Evolutionary conservation across 2,888 invertebrate species (phyloP), one percentile per base, ranked within the genome.

Genomic region (Trypoxylon attenuatum): DNA sequence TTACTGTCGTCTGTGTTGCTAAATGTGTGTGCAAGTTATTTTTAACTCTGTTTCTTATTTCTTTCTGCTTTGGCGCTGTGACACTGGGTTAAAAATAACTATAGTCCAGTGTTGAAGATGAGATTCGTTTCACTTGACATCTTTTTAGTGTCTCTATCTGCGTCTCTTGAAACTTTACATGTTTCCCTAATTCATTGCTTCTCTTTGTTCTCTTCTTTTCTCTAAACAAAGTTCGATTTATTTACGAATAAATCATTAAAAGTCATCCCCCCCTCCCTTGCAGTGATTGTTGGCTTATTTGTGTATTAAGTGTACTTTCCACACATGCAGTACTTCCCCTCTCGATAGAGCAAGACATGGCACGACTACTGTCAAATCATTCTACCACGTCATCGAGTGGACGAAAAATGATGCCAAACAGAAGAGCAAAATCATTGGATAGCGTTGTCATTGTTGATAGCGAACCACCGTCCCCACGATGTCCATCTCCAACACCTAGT

Each of bases 401-500:
- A 39, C 73, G 73, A 27, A 76, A 82, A 73, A 77, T 80, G 54
- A 66, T 85, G 47, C 77, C 80, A 18, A 82, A 81, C 51, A 78
- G 86, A 58, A 83, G 86, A 10, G 81, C 86, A 43, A 87, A 85
- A 59, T 87, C 85, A 5, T 76, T 87, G 79, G 87, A 87, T 60
- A 87, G 85, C 67, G 79, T 87, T 62, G 76, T 86, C 54, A 73
- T 85, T 39, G 70, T 82, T 16, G 90, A 90, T 66, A 88, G 88
- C 19, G 89, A 89, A 77, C 89, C 89, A 10, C 87, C 89, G 0
- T 86, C 89, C 1, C 93, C 94, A 0, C 90, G 95, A 16, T 94
- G 95, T 8, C 96, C 96, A 0, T 96, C 96, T 5, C 96, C 96
- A 0, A 94, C 96, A 6, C 96, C 95, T 0, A 95, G 95, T 56